Percentiles rank a stretch among this genome's conserved stretches.
Evolutionary conservation across 2,888 invertebrate species (phyloP).

Genomic region (Cerceris ruficornis): DNA sequence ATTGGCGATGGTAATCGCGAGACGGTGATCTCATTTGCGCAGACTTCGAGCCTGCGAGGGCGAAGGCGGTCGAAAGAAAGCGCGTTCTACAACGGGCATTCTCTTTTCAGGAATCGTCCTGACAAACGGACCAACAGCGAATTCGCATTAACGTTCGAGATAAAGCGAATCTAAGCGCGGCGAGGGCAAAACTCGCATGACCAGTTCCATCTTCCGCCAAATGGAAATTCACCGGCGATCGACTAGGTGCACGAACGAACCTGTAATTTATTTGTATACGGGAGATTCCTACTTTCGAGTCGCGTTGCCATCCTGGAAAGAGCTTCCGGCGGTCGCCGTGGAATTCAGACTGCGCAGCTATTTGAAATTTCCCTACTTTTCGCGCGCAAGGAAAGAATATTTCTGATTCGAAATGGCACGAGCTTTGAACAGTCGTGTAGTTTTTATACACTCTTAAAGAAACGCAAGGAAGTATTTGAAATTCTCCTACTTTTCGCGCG

Average conservation of each 20-base stretch:
- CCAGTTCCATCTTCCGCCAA: conserved; percentile 23
- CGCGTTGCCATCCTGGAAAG: background rate
- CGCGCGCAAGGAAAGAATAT: too few relatives aligned
- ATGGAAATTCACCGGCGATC: conserved; percentile 19
- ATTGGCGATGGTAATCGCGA: too few relatives aligned
- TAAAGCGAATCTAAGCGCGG: conserved; percentile 15
- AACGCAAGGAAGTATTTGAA: too few relatives aligned
- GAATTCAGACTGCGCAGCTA: too few relatives aligned
- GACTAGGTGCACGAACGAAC: background rate
- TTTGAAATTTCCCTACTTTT: too few relatives aligned
- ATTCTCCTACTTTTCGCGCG: too few relatives aligned
- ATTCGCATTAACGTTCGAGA: conserved; percentile 21
- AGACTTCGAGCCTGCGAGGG: too few relatives aligned
- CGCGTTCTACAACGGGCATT: background rate
- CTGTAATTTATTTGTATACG: background rate
- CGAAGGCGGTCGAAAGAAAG: background rate
- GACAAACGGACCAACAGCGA: conserved; percentile 6
- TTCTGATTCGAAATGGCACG: too few relatives aligned
- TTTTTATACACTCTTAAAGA: too few relatives aligned
- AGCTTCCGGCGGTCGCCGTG: background rate
- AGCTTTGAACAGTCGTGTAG: too few relatives aligned
- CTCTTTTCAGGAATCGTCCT: background rate
- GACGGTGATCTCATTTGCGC: too few relatives aligned
- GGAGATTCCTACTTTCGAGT: background rate
- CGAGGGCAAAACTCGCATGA: conserved; percentile 9